Evolutionary conservation across 2,888 invertebrate species (phyloP).

Genomic region (Seira ritae): DNA sequence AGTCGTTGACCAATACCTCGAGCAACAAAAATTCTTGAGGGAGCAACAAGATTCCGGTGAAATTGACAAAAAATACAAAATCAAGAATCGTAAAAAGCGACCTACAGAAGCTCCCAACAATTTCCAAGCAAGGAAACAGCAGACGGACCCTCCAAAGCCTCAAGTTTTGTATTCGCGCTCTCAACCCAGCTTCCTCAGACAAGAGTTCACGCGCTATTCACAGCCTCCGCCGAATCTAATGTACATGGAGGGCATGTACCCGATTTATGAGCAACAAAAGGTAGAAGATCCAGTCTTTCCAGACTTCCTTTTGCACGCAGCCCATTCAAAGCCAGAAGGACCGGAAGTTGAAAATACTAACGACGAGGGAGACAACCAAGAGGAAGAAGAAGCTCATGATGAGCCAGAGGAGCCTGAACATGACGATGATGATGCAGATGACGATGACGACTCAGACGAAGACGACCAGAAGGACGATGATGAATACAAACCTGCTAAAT

Average conservation of each 20-base stretch:
- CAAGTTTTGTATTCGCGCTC: constrained; percentile 48
- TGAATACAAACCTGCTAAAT: constrained; percentile 42
- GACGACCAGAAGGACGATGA: constrained; percentile 17
- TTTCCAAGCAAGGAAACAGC: constrained; percentile 20
- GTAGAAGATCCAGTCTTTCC: constrained; percentile 65
- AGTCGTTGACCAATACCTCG: constrained; percentile 61
- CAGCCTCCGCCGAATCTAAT: constrained; percentile 30
- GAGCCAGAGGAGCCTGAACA: no score
- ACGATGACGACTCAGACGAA: not conserved
- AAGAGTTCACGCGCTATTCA: not conserved
- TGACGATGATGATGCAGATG: no score
- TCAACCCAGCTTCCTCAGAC: constrained; percentile 33
- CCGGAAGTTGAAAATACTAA: no score
- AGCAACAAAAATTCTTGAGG: constrained; percentile 42
- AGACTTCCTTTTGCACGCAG: constrained; percentile 60
- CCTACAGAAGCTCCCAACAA: constrained; percentile 23
- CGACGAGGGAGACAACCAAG: no score
- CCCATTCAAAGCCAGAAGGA: no score
- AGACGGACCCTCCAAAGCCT: constrained; percentile 54
- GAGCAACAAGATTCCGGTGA: constrained; percentile 44
- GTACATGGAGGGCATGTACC: constrained; percentile 61
- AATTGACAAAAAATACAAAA: constrained; percentile 47
- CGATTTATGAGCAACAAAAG: constrained; percentile 52
- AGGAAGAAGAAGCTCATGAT: no score
- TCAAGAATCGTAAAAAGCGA: constrained; percentile 50